phyloP scores from a whole-genome alignment of 2,888 invertebrate species.

The Gonocerus acuteangulatus region DNA sequence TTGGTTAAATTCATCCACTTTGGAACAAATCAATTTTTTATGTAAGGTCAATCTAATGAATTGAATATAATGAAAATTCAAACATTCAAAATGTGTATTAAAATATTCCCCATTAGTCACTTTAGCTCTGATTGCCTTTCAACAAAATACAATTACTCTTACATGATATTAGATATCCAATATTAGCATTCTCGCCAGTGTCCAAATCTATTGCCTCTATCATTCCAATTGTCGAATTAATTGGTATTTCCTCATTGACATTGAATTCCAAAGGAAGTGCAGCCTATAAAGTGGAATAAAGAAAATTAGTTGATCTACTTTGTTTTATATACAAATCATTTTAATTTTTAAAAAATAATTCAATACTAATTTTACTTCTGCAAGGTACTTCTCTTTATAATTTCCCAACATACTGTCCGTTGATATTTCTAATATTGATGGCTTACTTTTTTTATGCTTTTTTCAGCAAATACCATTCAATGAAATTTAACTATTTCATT shows the following conservation, averaged over 20 bases:
- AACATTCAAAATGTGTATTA: not conserved
- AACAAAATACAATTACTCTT: conserved; percentile 34
- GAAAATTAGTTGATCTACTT: conserved; percentile 25
- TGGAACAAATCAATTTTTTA: too few species aligned
- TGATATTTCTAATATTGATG: too few species aligned
- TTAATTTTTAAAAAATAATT: not conserved
- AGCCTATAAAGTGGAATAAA: conserved; percentile 47
- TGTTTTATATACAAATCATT: not conserved
- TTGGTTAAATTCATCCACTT: too few species aligned
- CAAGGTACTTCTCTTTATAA: too few species aligned
- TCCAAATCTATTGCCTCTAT: conserved; percentile 67
- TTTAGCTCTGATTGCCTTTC: too few species aligned
- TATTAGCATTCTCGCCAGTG: conserved; percentile 62
- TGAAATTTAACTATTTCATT: too few species aligned
- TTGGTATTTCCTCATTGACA: conserved; percentile 58
- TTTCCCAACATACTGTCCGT: too few species aligned
- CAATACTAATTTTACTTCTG: not conserved
- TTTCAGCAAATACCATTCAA: too few species aligned
- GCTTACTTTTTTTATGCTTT: too few species aligned
- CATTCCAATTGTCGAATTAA: conserved; percentile 59
- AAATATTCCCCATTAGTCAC: too few species aligned
- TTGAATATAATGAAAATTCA: too few species aligned
- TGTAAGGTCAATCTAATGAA: too few species aligned
- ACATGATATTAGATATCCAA: conserved; percentile 65
- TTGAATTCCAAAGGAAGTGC: conserved; percentile 56